These are phyloP conservation scores for Papilio gigon DNA, from an alignment of 2,888 invertebrate genomes.

Conservation along the genomic window DNA sequence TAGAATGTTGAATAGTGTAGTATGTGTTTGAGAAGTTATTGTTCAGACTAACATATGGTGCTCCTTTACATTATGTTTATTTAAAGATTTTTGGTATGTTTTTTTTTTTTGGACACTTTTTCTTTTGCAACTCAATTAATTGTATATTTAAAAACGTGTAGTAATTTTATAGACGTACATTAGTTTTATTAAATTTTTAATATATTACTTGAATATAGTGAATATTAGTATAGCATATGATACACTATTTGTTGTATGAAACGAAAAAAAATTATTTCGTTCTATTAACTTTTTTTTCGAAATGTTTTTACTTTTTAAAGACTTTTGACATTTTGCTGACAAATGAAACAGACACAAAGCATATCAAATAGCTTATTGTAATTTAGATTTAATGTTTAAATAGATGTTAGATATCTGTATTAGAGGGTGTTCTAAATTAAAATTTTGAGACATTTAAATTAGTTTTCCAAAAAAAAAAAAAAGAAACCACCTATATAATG, in stretches of 20 bases:
- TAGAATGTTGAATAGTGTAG: too few relatives aligned
- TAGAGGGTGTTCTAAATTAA: slow-evolving; percentile 4
- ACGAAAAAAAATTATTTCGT: too few relatives aligned
- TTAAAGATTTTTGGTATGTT: slow-evolving; percentile 27
- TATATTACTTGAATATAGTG: too few relatives aligned
- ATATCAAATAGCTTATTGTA: slow-evolving; percentile 39
- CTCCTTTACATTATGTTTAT: slow-evolving; percentile 45
- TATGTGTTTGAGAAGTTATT: slow-evolving; percentile 42
- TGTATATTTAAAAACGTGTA: too few relatives aligned
- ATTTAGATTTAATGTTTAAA: slow-evolving; percentile 28
- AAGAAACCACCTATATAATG: neutral
- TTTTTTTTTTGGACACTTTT: slow-evolving; percentile 29
- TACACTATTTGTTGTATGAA: too few relatives aligned
- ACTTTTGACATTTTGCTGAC: neutral
- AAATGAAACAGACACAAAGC: slow-evolving; percentile 22
- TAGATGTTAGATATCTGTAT: slow-evolving; percentile 8
- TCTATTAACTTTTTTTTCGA: too few relatives aligned
- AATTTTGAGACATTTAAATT: neutral
- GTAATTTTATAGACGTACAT: too few relatives aligned
- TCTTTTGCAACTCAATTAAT: slow-evolving; percentile 1
- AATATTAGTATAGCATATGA: too few relatives aligned
- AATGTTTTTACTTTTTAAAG: too few relatives aligned
- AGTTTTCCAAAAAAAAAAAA: slow-evolving; percentile 10
- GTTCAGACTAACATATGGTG: slow-evolving; percentile 63
- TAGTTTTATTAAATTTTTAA: too few relatives aligned